Evolutionary conservation across 2,888 invertebrate genomes (phyloP), one percentile per base, ranked within the genome.

Genomic region (Rapana venosa): DNA sequence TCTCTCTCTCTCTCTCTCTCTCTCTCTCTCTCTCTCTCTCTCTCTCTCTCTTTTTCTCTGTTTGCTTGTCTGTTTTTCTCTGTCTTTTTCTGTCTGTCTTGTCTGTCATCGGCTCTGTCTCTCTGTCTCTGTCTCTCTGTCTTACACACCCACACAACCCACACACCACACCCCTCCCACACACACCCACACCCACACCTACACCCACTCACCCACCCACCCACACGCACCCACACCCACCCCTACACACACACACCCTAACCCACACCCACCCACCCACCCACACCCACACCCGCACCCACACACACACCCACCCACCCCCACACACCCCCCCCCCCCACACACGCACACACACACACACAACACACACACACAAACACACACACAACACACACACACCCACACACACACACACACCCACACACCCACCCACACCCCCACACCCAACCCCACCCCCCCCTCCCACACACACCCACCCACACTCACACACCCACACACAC

Each of bases 321-420:
- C 8, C 58, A 58, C 58, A 58, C 58, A 15, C 58, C 11, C 58
- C 11, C 58, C 11, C 58, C n/a, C 11, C 58, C 11, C 58, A 58
- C 58, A 58, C 58, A 58, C 58, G 15, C 58, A 58, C 58, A 58
- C 58, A 70, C 70, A 70, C 70, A 70, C 70, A 70, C 70, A 70
- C n/a, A 66, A 22, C 26, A 47, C n/a, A 17, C n/a, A 22, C 74
- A 22, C 74, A 61, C 61, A 22, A 4, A 61, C 22, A 22, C 61
- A 61, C 61, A 61, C 61, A 61, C n/a, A 4, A 66, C 66, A 22
- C 26, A 47, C n/a, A 17, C n/a, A 22, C 74, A 22, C 74, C 2
- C 74, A 22, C 74, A n/a, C 74, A n/a, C 74, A 74, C 74, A n/a
- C 74, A 74, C 74, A n/a, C 74, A 74, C 74, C 1, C 74, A 74